Evolutionary conservation across 2,888 invertebrate genomes (phyloP).

Genomic region (Cerastis rubricosa): DNA sequence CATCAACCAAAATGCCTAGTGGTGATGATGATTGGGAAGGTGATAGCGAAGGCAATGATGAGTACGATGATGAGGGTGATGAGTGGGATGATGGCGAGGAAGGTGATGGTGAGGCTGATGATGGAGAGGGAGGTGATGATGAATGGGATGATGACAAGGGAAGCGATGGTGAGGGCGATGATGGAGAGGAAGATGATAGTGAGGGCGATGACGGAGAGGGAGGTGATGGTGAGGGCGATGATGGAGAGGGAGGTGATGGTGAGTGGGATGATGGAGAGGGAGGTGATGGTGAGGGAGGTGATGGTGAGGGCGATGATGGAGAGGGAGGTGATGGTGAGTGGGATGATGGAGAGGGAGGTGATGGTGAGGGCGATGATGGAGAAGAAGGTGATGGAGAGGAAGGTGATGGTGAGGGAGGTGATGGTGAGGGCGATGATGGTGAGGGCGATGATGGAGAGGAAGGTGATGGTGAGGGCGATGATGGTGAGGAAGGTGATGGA

Average conservation of each 20-base stretch:
- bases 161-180: neutral
- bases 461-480: neutral
- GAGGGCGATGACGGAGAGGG: neutral
- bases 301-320: neutral
- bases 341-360: neutral
- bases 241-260: neutral
- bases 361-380: fast-evolving
- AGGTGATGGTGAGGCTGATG: fast-evolving
- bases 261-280: neutral
- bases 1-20: neutral
- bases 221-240: fast-evolving
- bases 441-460: neutral
- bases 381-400: neutral
- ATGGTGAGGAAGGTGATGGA: neutral
- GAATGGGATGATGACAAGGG: neutral
- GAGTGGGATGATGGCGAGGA: neutral
- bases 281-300: neutral
- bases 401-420: neutral
- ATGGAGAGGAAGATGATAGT: neutral
- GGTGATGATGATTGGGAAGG: neutral
- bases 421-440: neutral
- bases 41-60: neutral
- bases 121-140: neutral
- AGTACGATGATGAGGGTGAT: neutral
- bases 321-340: fast-evolving